A percentile compares a stretch with the other conserved stretches of the same genome.
Evolutionary conservation across 2,113 vertebrate species (phyloP).

Genomic region (Saguinus imperator): DNA sequence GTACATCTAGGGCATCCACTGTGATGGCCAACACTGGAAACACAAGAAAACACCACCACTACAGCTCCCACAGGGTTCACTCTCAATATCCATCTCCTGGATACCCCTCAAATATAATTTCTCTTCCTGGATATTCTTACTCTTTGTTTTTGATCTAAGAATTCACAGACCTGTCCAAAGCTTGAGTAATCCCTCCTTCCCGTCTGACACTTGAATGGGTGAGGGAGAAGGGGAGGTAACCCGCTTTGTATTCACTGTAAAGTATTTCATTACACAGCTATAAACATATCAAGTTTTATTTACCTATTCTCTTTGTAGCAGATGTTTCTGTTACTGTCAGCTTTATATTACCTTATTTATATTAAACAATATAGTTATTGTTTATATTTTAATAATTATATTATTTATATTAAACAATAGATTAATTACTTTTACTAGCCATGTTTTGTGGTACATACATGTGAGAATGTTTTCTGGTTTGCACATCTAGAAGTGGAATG

Average conservation of each 20-base stretch:
- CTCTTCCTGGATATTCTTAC: neutral
- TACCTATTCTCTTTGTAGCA: conserved; percentile 22
- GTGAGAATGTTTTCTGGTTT: conserved; percentile 17
- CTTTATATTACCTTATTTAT: neutral
- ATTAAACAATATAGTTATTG: too few species aligned
- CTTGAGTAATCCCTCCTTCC: neutral
- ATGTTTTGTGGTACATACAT: neutral
- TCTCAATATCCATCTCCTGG: neutral
- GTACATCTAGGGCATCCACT: neutral
- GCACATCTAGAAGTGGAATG: neutral
- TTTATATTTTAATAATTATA: too few species aligned
- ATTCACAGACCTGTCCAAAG: neutral
- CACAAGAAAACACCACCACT: too few species aligned
- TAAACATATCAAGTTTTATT: neutral
- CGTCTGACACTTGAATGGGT: neutral
- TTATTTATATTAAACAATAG: neutral
- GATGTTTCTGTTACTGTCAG: neutral
- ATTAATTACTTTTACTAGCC: neutral
- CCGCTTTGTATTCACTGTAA: neutral
- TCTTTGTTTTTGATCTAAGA: neutral
- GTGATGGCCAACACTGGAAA: neutral
- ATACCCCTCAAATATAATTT: neutral
- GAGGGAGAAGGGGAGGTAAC: neutral
- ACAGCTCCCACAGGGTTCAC: neutral
- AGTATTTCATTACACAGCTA: neutral